Evolutionary conservation across 2,113 vertebrate genomes (phyloP).

Genomic region (Herpetotheres cachinnans): DNA sequence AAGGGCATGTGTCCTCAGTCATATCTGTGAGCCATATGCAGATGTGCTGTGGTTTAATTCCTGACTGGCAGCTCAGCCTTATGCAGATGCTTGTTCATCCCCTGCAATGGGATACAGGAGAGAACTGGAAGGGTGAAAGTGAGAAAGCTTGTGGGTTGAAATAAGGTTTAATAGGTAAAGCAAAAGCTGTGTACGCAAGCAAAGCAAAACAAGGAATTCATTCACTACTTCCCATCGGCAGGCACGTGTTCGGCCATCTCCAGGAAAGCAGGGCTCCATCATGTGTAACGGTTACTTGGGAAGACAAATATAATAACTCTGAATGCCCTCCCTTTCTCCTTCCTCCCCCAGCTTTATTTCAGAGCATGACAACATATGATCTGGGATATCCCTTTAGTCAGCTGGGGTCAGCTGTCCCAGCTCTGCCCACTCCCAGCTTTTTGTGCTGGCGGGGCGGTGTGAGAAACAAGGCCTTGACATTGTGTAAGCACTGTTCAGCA

Average conservation of each 20-base stretch:
- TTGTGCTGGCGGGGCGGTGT: rapidly evolving
- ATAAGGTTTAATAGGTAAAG: background rate
- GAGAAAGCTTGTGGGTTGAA: background rate
- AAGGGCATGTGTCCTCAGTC: background rate
- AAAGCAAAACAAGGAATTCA: background rate
- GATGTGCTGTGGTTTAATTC: background rate
- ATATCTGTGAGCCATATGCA: background rate
- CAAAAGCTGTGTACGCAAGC: rapidly evolving
- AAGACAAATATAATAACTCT: background rate
- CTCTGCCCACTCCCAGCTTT: background rate
- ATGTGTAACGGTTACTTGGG: rapidly evolving
- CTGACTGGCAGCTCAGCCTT: background rate
- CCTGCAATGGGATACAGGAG: background rate
- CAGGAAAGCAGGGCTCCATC: background rate
- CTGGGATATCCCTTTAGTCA: background rate
- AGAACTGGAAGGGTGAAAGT: background rate
- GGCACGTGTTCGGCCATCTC: background rate
- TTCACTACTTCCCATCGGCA: background rate
- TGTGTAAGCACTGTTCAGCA: background rate
- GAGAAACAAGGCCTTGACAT: background rate
- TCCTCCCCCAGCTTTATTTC: background rate
- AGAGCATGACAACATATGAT: background rate
- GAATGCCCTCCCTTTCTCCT: background rate
- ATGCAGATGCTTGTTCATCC: background rate
- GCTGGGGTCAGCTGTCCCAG: background rate